These are phyloP conservation scores for Leptinotarsa tumamoca DNA, from an alignment of 2,888 invertebrate species.

Conservation along the genomic window DNA sequence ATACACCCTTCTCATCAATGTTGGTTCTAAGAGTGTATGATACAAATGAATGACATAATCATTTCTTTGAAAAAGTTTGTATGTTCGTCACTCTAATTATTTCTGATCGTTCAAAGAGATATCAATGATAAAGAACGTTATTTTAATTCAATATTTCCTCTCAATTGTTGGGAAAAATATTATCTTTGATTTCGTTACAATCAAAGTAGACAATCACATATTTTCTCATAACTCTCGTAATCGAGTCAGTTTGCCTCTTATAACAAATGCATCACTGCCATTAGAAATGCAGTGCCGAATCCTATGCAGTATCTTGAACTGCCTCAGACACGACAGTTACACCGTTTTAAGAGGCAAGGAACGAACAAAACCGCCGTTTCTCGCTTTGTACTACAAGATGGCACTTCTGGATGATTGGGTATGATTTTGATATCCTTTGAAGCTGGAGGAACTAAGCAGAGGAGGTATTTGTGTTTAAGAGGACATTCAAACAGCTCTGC, in stretches of 20 bases:
- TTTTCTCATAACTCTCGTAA: background rate
- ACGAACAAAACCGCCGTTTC: conserved; percentile 12
- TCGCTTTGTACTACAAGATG: conserved; percentile 9
- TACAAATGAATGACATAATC: too few relatives aligned
- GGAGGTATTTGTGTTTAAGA: background rate
- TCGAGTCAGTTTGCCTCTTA: background rate
- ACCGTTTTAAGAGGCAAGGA: conserved; percentile 7
- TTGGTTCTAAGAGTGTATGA: background rate
- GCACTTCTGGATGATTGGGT: conserved; percentile 12
- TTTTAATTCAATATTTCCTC: too few relatives aligned
- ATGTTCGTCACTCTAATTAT: too few relatives aligned
- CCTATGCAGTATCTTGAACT: conserved; percentile 10
- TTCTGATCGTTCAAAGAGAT: too few relatives aligned
- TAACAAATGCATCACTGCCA: background rate
- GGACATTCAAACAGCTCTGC: background rate
- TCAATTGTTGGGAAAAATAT: too few relatives aligned
- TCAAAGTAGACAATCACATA: background rate
- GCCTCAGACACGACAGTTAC: conserved; percentile 16
- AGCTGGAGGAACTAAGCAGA: background rate
- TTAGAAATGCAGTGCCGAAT: conserved; percentile 8
- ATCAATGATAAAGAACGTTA: too few relatives aligned
- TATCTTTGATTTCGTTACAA: background rate
- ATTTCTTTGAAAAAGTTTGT: background rate
- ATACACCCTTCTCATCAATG: background rate
- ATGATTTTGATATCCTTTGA: conserved; percentile 18